Evolutionary conservation across 2,888 invertebrate species (phyloP), one percentile per base, ranked within the genome.

Genomic region (Plebejus argus): DNA sequence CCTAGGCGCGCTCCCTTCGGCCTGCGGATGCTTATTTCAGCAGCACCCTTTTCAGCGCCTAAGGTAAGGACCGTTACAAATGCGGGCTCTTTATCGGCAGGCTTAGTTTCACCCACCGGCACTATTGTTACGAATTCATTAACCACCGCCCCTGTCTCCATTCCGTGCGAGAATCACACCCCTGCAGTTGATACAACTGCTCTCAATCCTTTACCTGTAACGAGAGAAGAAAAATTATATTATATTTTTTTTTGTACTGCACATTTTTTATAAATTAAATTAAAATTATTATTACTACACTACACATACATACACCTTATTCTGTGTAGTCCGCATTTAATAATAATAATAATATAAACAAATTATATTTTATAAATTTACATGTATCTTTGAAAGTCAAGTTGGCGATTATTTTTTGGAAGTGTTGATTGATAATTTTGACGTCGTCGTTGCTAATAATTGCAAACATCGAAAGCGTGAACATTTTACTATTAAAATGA

Each of bases 1-100:
- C 99, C 99, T 8, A 99, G 95, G 61, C 98, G 96, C 86, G 98
- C 98, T 0, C 98, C 98, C 0, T 98, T 97, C 77, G 98, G 95
- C 81, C 98, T 95, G 83, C 97, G 97, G 76, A 99, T 97, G 77
- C 96, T 95, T 58, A 98, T 96, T 85, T 96, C 96, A 83, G 98
- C 97, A 12, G 94, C 93, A 81, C 96, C 93, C 81, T 92, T 88
- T 82, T 94, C 88, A 18, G 90, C 91, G 72, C 94, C 92, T 76
- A 96, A 95, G 78, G 95, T 95, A 35, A 96, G 93, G 70, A 96
- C 95, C 53, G 96, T 96, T 80, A 96, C 95, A 84, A 95, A 96
- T 53, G 91, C 85, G 76, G 90, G 88, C 81, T 92, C 91, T 78
- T 84, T 84, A 58, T 84, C 81, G 79, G 86, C 82, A 80, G 88